phyloP scores from a whole-genome alignment of 2,113 vertebrate species.

The Miniopterus natalensis region DNA sequence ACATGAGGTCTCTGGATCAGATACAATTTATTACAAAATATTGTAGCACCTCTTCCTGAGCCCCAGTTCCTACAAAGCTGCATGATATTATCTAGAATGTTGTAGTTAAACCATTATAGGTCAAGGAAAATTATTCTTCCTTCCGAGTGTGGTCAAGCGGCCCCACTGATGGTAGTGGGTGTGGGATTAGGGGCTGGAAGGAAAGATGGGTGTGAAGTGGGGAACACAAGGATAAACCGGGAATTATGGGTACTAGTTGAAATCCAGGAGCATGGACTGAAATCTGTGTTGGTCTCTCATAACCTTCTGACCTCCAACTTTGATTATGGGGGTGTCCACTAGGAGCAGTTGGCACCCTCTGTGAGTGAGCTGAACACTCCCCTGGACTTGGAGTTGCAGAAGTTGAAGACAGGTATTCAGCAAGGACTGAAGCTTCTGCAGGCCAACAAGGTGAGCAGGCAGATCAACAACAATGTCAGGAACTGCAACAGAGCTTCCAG shows the following conservation, averaged over 20 bases:
- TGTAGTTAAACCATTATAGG: neutral
- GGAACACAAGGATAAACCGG: neutral
- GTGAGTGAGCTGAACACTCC: neutral
- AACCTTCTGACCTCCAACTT: neutral
- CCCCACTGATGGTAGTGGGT: neutral
- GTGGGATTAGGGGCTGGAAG: neutral
- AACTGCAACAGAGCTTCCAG: neutral
- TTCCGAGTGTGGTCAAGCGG: neutral
- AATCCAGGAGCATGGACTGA: too few relatives aligned
- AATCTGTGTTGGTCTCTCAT: neutral
- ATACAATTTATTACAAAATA: neutral
- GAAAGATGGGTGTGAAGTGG: neutral
- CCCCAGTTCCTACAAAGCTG: neutral
- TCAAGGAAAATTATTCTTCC: neutral
- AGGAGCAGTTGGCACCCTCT: neutral
- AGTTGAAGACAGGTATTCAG: neutral
- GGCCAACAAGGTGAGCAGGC: neutral
- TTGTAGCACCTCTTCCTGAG: neutral
- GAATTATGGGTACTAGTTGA: neutral
- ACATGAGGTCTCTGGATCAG: neutral
- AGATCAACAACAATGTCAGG: neutral
- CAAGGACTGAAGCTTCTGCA: neutral
- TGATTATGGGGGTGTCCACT: too few relatives aligned
- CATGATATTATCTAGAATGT: neutral
- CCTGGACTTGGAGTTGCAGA: neutral